Percentiles rank a stretch among this genome's conserved stretches.
Conservation (phyloP, 2,888 invertebrate species). For the Protonemura montana region DNA sequence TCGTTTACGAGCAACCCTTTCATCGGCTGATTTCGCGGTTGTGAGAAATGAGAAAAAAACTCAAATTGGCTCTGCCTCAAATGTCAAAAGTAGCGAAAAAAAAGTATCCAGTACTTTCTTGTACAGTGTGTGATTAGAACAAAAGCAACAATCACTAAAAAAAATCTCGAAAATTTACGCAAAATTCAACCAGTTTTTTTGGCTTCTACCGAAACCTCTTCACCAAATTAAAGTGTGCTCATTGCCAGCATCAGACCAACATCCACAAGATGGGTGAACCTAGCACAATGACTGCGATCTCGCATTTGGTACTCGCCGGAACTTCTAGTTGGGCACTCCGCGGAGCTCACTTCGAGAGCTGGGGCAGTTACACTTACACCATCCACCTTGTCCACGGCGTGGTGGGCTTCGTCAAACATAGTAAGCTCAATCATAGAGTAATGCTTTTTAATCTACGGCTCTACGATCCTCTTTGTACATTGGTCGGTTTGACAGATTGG, state of each 20-base stretch:
- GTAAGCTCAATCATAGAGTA: conserved; percentile 14
- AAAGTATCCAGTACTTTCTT: background rate
- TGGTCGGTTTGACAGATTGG: no score
- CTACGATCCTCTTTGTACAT: no score
- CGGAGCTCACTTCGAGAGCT: background rate
- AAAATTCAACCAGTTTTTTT: background rate
- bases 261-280: background rate
- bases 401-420: background rate
- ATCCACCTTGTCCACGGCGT: background rate
- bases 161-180: background rate
- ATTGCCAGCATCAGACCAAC: no score
- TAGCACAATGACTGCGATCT: background rate
- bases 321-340: background rate
- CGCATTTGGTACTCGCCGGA: conserved; percentile 9
- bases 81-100: background rate
- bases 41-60: background rate
- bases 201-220: background rate
- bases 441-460: no score
- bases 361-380: background rate
- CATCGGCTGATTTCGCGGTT: background rate
- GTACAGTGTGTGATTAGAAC: background rate
- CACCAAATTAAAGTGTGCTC: no score
- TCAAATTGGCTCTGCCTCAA: background rate
- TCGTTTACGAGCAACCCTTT: background rate
- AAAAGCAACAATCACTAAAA: background rate